These are phyloP conservation scores for Amblyjoppa fuscipennis DNA, from an alignment of 2,888 invertebrate species.

Conservation along the genomic window DNA sequence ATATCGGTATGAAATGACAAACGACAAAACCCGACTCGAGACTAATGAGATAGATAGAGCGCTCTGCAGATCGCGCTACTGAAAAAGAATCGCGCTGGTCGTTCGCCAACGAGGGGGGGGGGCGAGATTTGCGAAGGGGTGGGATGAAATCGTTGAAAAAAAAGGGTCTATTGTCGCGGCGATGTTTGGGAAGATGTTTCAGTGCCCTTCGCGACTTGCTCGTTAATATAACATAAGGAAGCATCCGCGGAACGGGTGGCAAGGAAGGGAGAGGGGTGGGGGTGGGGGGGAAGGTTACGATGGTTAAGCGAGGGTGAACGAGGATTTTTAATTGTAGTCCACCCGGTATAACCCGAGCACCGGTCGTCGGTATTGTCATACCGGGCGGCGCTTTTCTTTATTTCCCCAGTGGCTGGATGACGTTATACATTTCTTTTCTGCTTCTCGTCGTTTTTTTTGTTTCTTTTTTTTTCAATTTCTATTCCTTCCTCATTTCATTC, in stretches of 20 bases:
- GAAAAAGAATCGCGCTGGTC: constrained; percentile 35
- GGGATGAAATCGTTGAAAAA: constrained; percentile 74
- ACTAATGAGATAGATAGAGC: constrained; percentile 45
- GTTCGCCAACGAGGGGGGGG: constrained; percentile 33
- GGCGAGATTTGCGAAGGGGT: constrained; percentile 42
- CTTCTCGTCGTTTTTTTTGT: constrained; percentile 58
- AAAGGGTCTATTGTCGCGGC: constrained; percentile 58
- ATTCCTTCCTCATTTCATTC: constrained; percentile 82
- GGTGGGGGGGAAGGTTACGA: constrained; percentile 62
- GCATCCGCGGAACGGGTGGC: constrained; percentile 52
- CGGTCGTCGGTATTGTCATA: constrained; percentile 82
- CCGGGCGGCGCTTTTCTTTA: constrained; percentile 84
- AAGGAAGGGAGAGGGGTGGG: constrained; percentile 6
- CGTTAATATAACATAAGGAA: constrained; percentile 81
- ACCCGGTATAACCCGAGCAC: constrained; percentile 80
- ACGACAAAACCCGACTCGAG: constrained; percentile 30
- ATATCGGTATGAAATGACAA: constrained; percentile 39
- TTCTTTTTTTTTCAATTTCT: constrained; percentile 74
- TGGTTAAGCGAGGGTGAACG: constrained; percentile 81
- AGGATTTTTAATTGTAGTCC: constrained; percentile 83
- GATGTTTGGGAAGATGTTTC: constrained; percentile 76
- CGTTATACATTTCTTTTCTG: constrained; percentile 84
- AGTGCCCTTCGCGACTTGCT: constrained; percentile 70
- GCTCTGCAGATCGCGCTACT: constrained; percentile 12
- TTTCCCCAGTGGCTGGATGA: constrained; percentile 85